These are phyloP conservation scores for Oreohelix idahoensis DNA, from an alignment of 1,140 invertebrate species.

Conservation along the genomic window DNA sequence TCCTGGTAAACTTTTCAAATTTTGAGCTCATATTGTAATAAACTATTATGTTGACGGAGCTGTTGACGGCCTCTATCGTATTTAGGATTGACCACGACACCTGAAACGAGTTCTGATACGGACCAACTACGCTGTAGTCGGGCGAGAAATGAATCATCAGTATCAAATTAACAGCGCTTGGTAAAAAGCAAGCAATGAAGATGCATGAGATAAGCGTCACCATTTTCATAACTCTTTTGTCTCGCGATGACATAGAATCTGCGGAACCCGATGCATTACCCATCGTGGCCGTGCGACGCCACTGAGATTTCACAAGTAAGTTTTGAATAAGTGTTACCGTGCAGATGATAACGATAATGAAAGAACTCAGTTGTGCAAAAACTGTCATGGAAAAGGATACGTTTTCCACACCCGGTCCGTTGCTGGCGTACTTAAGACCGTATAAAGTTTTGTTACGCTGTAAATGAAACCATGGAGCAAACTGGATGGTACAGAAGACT, in stretches of 20 bases:
- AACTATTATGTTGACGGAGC: constrained; percentile 13
- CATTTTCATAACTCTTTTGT: constrained; percentile 22
- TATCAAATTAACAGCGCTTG: constrained; percentile 25
- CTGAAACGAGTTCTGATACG: constrained; percentile 17
- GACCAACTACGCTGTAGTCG: constrained; percentile 25
- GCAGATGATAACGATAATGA: constrained; percentile 26
- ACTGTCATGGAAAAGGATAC: constrained; percentile 8
- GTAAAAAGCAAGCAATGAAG: constrained; percentile 28
- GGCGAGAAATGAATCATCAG: constrained; percentile 6
- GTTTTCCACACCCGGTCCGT: constrained; percentile 7
- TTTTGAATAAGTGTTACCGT: neutral
- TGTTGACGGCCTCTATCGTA: constrained; percentile 2
- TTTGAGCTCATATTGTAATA: constrained; percentile 31
- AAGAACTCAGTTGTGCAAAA: constrained; percentile 11
- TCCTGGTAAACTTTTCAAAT: neutral
- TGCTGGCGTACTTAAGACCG: neutral
- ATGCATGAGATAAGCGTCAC: constrained; percentile 10
- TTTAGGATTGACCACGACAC: constrained; percentile 18
- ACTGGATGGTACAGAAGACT: neutral
- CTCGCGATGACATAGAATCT: neutral
- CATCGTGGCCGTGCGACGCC: neutral
- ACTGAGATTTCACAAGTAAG: constrained; percentile 15
- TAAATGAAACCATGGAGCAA: neutral
- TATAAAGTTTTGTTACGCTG: neutral
- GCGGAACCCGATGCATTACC: neutral